A percentile compares a stretch with the other conserved stretches of the same genome.
These are phyloP conservation scores for Thalassophryne amazonica DNA, from an alignment of 2,797 vertebrate species.

Conservation along the genomic window DNA sequence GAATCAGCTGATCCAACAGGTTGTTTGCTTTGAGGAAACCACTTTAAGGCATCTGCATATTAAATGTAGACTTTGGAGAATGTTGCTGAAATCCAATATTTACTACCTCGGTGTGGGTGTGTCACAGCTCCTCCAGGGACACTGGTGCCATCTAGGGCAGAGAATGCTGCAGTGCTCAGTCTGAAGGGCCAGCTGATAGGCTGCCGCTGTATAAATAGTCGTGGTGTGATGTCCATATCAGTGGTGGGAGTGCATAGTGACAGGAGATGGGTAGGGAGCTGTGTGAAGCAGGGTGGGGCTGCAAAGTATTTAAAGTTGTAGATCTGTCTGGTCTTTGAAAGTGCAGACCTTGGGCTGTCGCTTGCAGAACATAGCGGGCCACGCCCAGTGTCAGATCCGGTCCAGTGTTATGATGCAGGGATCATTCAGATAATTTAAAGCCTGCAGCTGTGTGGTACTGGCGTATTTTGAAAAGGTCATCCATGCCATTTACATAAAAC, in stretches of 20 bases:
- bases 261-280: constrained; percentile 37
- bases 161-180: constrained; percentile 61
- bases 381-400: constrained; percentile 61
- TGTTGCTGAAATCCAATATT: constrained; percentile 26
- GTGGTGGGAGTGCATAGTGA: constrained; percentile 57
- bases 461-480: constrained; percentile 22
- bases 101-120: constrained; percentile 65
- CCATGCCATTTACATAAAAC: too few relatives aligned
- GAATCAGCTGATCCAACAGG: neutral
- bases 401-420: constrained; percentile 41
- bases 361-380: constrained; percentile 58
- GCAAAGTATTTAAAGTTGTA: constrained; percentile 72
- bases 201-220: constrained; percentile 81
- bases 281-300: constrained; percentile 65
- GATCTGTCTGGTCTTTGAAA: constrained; percentile 33
- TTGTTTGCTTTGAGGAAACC: neutral
- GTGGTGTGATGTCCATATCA: constrained; percentile 71
- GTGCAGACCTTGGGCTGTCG: constrained; percentile 61
- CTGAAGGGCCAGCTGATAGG: constrained; percentile 54
- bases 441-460: constrained; percentile 46
- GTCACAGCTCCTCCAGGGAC: constrained; percentile 36
- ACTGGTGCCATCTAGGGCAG: constrained; percentile 80
- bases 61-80: constrained; percentile 2
- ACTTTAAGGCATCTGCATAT: neutral
- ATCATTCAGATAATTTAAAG: constrained; percentile 48